Conservation (phyloP, 2,888 invertebrate genomes). For the Stegophylla sp. region DNA sequence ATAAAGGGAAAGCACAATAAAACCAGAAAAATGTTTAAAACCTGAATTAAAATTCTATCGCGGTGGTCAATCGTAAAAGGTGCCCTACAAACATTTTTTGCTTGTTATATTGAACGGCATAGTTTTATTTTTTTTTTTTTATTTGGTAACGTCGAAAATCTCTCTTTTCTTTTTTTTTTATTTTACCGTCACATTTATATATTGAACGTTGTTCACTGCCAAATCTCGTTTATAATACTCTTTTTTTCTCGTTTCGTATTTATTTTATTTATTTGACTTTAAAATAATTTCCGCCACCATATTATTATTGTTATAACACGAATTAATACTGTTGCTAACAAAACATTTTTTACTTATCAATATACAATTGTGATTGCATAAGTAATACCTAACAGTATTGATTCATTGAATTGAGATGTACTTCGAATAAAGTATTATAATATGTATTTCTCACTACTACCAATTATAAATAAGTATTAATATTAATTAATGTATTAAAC, state of each 20-base stretch:
- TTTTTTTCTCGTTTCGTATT: background rate
- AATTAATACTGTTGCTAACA: background rate
- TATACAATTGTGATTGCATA: no score
- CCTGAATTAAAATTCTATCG: slow-evolving; percentile 39
- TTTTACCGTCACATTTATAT: slow-evolving; percentile 1
- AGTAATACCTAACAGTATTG: no score
- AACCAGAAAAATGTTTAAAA: slow-evolving; percentile 45
- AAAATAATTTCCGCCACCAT: background rate
- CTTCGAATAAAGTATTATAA: no score
- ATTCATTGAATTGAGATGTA: no score
- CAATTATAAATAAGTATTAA: no score
- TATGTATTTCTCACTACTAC: no score
- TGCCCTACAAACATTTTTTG: slow-evolving; percentile 28
- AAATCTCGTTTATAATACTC: slow-evolving; percentile 3
- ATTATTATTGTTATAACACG: background rate
- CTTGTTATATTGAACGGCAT: background rate
- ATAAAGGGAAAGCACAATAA: slow-evolving; percentile 50
- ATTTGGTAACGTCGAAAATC: slow-evolving; percentile 19
- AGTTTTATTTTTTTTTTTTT: slow-evolving; percentile 4
- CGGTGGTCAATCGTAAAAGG: slow-evolving; percentile 22
- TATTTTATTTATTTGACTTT: background rate
- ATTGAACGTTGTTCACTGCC: background rate
- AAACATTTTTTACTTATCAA: no score
- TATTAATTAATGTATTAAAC: no score
- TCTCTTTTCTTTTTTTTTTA: no score